phyloP scores from a whole-genome alignment of 2,797 vertebrate species.

The Danio aesculapii region DNA sequence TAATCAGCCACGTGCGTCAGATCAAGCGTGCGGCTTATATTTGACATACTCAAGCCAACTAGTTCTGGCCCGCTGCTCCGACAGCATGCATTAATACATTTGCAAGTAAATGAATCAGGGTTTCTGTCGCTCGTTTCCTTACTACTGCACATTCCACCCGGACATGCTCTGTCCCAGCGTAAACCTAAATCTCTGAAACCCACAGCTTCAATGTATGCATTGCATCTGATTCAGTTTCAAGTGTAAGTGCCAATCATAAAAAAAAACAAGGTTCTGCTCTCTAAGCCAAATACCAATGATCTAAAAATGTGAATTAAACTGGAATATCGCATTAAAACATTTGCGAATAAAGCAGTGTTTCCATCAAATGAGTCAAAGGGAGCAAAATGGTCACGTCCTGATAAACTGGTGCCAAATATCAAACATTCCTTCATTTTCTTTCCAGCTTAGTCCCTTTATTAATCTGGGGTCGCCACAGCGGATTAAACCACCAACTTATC shows the following conservation, averaged over 20 bases:
- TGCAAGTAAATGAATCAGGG: conserved; percentile 42
- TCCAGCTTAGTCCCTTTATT: no score
- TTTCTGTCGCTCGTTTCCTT: conserved; percentile 28
- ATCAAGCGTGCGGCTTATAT: conserved; percentile 25
- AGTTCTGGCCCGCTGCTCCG: background rate
- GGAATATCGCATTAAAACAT: no score
- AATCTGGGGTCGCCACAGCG: no score
- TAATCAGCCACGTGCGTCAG: conserved; percentile 13
- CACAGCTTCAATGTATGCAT: background rate
- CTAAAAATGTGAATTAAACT: no score
- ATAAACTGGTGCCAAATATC: no score
- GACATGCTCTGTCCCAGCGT: background rate
- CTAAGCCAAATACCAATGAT: no score
- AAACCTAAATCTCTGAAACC: background rate
- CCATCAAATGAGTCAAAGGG: no score
- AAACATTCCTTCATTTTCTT: no score
- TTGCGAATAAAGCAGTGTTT: no score
- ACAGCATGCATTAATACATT: conserved; percentile 46
- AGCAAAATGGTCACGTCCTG: no score
- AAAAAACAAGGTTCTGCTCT: no score
- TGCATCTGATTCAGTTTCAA: background rate
- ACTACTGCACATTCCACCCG: background rate
- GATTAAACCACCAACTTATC: no score
- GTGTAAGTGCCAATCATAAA: background rate
- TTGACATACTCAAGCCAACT: conserved; percentile 16